phyloP scores from a whole-genome alignment of 1,140 invertebrate species.

The Macrostomum lignano region DNA sequence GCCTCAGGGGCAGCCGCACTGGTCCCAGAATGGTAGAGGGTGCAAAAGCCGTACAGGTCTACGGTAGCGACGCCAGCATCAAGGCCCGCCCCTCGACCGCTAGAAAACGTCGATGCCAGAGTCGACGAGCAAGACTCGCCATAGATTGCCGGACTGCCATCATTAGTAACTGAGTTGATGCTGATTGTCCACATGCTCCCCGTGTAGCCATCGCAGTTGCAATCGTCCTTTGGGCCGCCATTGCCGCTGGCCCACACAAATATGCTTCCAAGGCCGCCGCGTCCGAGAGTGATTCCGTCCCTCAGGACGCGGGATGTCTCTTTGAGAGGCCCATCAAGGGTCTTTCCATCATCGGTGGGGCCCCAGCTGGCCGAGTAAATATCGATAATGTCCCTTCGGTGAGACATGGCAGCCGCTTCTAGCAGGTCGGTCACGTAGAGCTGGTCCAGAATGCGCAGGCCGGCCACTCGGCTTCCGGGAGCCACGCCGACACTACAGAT shows the following conservation, averaged over 20 bases:
- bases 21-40: constrained; percentile 92
- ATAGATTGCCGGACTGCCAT: constrained; percentile 54
- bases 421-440: constrained; percentile 57
- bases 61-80: constrained; percentile 43
- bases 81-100: background rate
- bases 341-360: constrained; percentile 45
- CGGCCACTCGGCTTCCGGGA: constrained; percentile 63
- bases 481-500: constrained; percentile 87
- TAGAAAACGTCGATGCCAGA: constrained; percentile 23
- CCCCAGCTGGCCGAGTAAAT: constrained; percentile 97
- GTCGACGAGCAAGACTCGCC: constrained; percentile 25
- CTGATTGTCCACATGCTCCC: constrained; percentile 99
- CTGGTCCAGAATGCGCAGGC: constrained; percentile 58
- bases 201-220: constrained; percentile 37
- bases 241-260: constrained; percentile 32
- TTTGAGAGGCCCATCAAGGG: constrained; percentile 54
- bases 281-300: constrained; percentile 27
- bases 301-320: constrained; percentile 44
- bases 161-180: constrained; percentile 96
- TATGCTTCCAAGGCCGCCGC: constrained; percentile 22
- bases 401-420: constrained; percentile 69
- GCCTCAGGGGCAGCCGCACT: constrained; percentile 91
- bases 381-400: constrained; percentile 80
- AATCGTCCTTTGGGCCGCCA: constrained; percentile 16
- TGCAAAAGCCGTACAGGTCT: constrained; percentile 95